Percentiles rank a stretch among this genome's conserved stretches.
These are phyloP conservation scores for Ramphastos sulfuratus DNA, from an alignment of 2,113 vertebrate genomes.

Conservation along the genomic window DNA sequence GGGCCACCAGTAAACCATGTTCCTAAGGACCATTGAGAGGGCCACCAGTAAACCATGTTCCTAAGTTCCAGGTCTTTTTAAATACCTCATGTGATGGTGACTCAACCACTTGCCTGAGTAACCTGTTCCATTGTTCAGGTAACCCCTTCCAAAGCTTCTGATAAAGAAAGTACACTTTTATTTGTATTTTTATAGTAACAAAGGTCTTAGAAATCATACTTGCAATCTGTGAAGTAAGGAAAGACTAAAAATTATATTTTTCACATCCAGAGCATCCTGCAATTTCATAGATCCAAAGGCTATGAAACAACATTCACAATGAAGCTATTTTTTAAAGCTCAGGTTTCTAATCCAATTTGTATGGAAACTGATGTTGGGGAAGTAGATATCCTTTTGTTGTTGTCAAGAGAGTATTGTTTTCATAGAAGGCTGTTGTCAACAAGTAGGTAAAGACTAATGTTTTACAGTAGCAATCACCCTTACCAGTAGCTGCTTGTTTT, in stretches of 20 bases:
- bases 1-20: too few relatives aligned
- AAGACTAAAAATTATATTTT: background rate
- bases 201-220: background rate
- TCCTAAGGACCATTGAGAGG: too few relatives aligned
- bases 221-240: background rate
- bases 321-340: slow-evolving; percentile 16
- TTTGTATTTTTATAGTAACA: background rate
- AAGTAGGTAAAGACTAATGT: background rate
- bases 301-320: background rate
- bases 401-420: background rate
- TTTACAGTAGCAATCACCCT: background rate
- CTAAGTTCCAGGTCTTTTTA: accelerated
- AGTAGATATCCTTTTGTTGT: slow-evolving; percentile 1
- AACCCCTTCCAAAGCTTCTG: background rate
- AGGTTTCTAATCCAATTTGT: background rate
- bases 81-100: background rate
- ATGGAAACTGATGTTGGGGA: background rate
- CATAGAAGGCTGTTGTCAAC: background rate
- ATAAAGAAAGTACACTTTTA: background rate
- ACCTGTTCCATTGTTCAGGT: background rate
- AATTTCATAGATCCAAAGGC: background rate
- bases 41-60: background rate
- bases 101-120: background rate
- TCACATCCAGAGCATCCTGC: background rate
- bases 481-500: background rate